Conservation (phyloP, 1,140 invertebrate genomes). For the Drosophila busckii region DNA sequence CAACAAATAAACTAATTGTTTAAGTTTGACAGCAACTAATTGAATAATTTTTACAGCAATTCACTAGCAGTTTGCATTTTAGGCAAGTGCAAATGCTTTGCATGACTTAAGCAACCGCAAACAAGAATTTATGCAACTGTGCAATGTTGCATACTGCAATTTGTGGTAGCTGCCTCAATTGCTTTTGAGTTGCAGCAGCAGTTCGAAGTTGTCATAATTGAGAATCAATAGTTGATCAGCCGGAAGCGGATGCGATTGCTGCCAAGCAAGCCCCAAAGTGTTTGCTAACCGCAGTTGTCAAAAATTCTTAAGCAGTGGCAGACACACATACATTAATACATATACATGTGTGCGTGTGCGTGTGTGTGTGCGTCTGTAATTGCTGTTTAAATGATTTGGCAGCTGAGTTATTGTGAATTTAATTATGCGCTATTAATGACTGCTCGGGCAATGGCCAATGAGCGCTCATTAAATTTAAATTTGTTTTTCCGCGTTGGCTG, state of each 20-base stretch:
- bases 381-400: constrained; percentile 39
- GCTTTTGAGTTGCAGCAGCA: neutral
- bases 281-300: constrained; percentile 13
- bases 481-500: constrained; percentile 61
- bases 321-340: too few species aligned
- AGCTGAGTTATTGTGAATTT: constrained; percentile 63
- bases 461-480: constrained; percentile 61
- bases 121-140: too few species aligned
- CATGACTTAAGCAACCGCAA: too few species aligned
- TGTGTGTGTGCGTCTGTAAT: neutral
- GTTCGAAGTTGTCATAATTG: constrained; percentile 33
- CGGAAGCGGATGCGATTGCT: constrained; percentile 25
- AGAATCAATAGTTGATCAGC: constrained; percentile 41
- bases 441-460: constrained; percentile 23
- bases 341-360: neutral
- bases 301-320: too few species aligned
- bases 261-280: constrained; percentile 36
- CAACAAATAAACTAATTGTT: too few species aligned
- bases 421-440: constrained; percentile 57
- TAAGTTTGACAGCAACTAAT: too few species aligned
- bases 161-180: too few species aligned
- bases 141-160: too few species aligned
- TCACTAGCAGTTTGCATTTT: too few species aligned
- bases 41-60: too few species aligned
- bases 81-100: too few species aligned